Evolutionary conservation across 2,113 vertebrate genomes (phyloP), one percentile per base, ranked within the genome.

Genomic region (Lycaon pictus): DNA sequence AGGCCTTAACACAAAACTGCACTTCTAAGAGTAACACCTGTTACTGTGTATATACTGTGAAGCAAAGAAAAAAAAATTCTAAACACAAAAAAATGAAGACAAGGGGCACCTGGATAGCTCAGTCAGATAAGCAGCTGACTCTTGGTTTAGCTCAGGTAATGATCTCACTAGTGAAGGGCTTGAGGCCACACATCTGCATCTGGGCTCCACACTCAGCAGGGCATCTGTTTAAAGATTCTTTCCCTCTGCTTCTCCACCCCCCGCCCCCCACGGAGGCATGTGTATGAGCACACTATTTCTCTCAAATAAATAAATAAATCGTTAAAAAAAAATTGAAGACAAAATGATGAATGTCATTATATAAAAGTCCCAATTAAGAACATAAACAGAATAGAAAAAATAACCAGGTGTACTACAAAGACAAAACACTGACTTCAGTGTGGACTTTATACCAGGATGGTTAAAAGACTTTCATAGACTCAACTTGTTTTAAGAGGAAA

Each of bases 281-380:
- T 19, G 5, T 58, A 19, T 58, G 56, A 1, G 17, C 56, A 58
- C 20, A 19, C 56, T 19, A 43, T 43, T 19, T 58, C 56, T 58
- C 56, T 32, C 32, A n/a, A 69, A n/a, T 67, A 67, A 67, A 67
- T 43, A 67, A n/a, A n/a, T 69, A 69, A 67, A n/a, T 69, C 32
- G 15, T 32, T 63, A 65, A 58, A 58, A 58, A 58, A 69, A 69
- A 84, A 35, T 77, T 77, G 51, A 92, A 56, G 43, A 82, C 37
- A 93, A 94, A 83, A 96, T 83, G 79, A 72, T 48, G 48, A 93
- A 56, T 79, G 63, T 51, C 81, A 93, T 4, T 32, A 96, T 82
- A 87, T 82, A 87, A 90, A 90, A 81, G 51, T 77, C 9, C 29
- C 56, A 97, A 63, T 77, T 69, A 95, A 71, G 56, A 43, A 80